Evolutionary conservation across 1,140 invertebrate species (phyloP), one percentile per base, ranked within the genome.

Genomic region (Spodoptera litura): DNA sequence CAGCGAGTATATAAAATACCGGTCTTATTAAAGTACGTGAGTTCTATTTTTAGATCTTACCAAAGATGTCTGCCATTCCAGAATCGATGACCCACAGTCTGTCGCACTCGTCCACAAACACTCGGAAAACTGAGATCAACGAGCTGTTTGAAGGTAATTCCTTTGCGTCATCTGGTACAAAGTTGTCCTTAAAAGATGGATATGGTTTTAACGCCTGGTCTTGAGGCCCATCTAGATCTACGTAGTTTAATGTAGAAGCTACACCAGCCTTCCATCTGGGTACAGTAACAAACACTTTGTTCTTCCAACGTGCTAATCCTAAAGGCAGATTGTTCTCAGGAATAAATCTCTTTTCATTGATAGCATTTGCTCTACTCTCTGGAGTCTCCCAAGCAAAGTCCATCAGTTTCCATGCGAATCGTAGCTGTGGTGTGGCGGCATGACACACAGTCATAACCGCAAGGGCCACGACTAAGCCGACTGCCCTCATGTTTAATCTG

Each of bases 271-370:
- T 97, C 97, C 97, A 97, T 92, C 96, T 96, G 52, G 97, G 97
- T 6, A 97, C 95, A 3, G 97, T 97, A 66, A 98, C 93, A 86
- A 98, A 97, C 56, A 98, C 84, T 94, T 97, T 97, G 88, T 97
- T 96, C 74, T 96, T 95, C 97, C 97, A 97, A 49, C 96, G 93
- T 55, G 96, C 96, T 70, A 98, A 71, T 27, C 97, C 97, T 13
- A 97, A 91, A 2, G 97, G 97, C 77, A 97, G 88, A 91, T 97
- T 97, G 87, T 97, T 96, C 72, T 95, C 95, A 15, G 95, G 95
- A 10, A 97, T 94, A 88, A 96, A 98, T 81, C 95, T 91, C 25
- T 96, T 96, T 49, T 92, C 95, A 13, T 95, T 92, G 11, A 97
- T 94, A n/a, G 96, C 96, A 25, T 94, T 92, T 76, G 96, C 92